Evolutionary conservation across 2,797 vertebrate species (phyloP).

Genomic region (Peromyscus nudipes): DNA sequence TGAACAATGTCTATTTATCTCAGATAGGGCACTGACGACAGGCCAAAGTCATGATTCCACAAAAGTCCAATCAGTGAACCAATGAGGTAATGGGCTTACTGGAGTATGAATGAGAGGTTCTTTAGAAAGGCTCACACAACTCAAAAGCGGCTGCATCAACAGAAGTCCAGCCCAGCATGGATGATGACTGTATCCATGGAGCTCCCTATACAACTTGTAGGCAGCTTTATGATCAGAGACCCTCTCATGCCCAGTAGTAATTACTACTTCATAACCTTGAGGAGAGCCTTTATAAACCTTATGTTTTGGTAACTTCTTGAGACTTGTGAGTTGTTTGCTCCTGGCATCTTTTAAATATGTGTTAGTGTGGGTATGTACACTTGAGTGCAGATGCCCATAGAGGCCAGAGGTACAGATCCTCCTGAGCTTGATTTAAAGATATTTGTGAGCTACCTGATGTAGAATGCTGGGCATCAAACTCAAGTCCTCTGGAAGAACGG

Average conservation of each 20-base stretch:
- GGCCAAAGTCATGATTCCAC: background rate
- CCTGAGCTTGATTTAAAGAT: background rate
- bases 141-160: background rate
- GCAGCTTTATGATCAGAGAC: background rate
- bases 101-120: background rate
- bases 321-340: background rate
- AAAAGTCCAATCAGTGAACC: background rate
- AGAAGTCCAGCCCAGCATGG: background rate
- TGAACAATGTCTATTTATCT: background rate
- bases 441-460: background rate
- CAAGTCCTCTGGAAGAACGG: background rate
- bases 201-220: background rate
- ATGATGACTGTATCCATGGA: background rate
- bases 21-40: background rate
- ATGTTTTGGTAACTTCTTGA: background rate
- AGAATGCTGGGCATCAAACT: background rate
- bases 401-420: background rate
- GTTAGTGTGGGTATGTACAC: background rate
- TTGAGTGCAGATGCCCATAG: background rate
- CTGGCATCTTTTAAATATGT: background rate
- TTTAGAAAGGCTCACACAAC: background rate
- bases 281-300: background rate
- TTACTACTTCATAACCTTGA: background rate
- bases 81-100: too few relatives aligned
- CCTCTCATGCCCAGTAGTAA: background rate